Conservation (phyloP, 2,888 invertebrate species). For the Encarsia formosa region DNA sequence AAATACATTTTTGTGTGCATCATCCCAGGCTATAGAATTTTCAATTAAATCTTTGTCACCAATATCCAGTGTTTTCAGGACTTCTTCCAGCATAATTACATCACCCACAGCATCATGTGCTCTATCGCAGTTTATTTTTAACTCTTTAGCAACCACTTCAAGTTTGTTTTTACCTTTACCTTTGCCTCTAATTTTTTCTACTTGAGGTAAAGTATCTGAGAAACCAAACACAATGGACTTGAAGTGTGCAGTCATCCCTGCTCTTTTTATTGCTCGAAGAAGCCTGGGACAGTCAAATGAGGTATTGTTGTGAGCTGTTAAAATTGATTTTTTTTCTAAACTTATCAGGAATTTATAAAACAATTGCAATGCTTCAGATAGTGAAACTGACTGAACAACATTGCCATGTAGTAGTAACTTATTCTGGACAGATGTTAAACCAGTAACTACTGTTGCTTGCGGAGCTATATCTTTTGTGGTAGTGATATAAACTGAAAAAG, state of each 20-base stretch:
- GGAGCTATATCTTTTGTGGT: constrained; percentile 4
- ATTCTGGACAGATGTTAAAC: not conserved
- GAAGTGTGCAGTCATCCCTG: constrained; percentile 5
- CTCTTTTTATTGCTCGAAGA: constrained; percentile 6
- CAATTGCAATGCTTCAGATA: constrained; percentile 10
- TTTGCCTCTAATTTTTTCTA: constrained; percentile 2
- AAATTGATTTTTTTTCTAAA: constrained; percentile 13
- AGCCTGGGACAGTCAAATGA: constrained; percentile 19
- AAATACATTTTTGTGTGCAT: too few relatives aligned
- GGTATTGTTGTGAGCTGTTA: constrained; percentile 17
- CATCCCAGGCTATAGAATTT: too few relatives aligned
- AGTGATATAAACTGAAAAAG: constrained; percentile 12
- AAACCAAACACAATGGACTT: constrained; percentile 16
- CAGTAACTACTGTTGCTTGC: constrained; percentile 1
- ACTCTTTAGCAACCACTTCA: not conserved
- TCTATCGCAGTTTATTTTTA: not conserved
- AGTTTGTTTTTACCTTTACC: constrained; percentile 8
- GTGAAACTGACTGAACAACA: constrained; percentile 7
- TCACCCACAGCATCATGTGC: constrained; percentile 12
- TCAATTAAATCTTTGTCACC: too few relatives aligned
- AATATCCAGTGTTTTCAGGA: too few relatives aligned
- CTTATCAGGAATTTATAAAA: constrained; percentile 17
- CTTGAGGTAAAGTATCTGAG: constrained; percentile 15
- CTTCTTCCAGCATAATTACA: constrained; percentile 7
- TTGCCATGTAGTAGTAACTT: constrained; percentile 5